Percentiles rank a stretch among this genome's conserved stretches.
Evolutionary conservation across 2,797 vertebrate genomes (phyloP).

Genomic region (Chlorospingus semifuscus): DNA sequence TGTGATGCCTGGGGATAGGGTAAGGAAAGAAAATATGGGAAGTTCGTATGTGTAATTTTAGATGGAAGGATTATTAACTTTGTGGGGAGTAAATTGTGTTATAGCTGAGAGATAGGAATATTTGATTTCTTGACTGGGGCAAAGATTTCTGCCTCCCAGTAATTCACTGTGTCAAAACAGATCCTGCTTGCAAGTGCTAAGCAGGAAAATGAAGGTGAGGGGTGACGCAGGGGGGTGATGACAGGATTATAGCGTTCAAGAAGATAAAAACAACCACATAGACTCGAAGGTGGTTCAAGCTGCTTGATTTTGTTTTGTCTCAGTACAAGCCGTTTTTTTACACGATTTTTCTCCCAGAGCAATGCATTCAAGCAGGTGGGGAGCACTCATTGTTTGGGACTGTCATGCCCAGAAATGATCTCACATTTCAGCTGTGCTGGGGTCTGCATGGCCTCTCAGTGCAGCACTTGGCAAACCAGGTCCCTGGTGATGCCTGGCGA

Average conservation of each 20-base stretch:
- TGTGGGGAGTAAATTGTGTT: neutral
- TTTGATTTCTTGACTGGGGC: neutral
- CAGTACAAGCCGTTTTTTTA: neutral
- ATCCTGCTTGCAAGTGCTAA: neutral
- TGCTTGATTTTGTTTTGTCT: neutral
- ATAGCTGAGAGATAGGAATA: neutral
- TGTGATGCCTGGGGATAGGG: neutral
- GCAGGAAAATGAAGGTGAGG: neutral
- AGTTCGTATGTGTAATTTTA: neutral
- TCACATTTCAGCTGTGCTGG: neutral
- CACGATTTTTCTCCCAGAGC: neutral
- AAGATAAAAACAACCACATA: fast-evolving
- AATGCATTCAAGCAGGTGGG: neutral
- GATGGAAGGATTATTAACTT: neutral
- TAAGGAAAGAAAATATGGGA: neutral
- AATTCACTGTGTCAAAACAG: neutral
- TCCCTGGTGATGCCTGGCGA: neutral
- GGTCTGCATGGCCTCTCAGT: fast-evolving
- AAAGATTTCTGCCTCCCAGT: neutral
- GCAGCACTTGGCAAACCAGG: neutral
- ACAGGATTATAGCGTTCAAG: fast-evolving
- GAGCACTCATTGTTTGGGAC: fast-evolving
- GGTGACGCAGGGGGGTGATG: fast-evolving
- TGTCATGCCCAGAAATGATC: fast-evolving
- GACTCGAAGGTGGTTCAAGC: neutral